Base-by-base conservation (phyloP, 2,113 vertebrate species). In the Strix uralensis region DNA sequence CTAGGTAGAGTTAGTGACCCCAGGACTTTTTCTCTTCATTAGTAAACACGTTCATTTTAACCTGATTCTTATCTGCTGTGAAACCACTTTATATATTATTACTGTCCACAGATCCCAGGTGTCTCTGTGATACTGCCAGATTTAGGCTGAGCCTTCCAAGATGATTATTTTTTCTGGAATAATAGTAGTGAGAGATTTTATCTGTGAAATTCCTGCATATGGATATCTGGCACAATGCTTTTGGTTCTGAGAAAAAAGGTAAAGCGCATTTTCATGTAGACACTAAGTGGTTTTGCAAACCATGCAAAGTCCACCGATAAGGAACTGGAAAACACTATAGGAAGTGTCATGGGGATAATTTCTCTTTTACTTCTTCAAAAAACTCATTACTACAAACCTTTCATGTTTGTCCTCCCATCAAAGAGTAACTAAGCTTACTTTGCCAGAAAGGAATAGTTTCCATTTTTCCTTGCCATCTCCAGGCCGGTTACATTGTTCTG, bases 31-130 rank as follows among this genome's bases (percentile, higher is more conserved):
- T 70, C 30, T 80, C 51, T 81, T 70, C 52, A 18, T 90, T 59
- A 66, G 51, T 70, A 82, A 87, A 83, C 57, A 19, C 5, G 0
- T 90, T 95, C 25, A n/a, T 72, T 94, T 34, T 79, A 69, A 84
- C 32, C 30, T 65, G 69, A 86, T 92, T 65, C 66, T 85, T 69
- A 87, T 40, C 70, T 94, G 25, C 65, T 81, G n/a, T 81, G 54
- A 88, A 89, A 84, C 73, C 29, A 75, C 62, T 78, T 79, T 26
- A 27, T 67, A 17, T 72, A 74, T 74, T 86, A 19, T 84, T 86
- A 44, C 72, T 81, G 61, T 94, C 92, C 88, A 51, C 72, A 65
- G 73, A 81, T 92, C 72, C 88, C 86, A 86, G 65, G 52, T 96
- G 69, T 79, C 34, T 88, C 59, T 81, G 30, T 86, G 69, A 75